Evolutionary conservation across 2,113 vertebrate genomes (phyloP).

Genomic region (Chascanopsetta lugubris): DNA sequence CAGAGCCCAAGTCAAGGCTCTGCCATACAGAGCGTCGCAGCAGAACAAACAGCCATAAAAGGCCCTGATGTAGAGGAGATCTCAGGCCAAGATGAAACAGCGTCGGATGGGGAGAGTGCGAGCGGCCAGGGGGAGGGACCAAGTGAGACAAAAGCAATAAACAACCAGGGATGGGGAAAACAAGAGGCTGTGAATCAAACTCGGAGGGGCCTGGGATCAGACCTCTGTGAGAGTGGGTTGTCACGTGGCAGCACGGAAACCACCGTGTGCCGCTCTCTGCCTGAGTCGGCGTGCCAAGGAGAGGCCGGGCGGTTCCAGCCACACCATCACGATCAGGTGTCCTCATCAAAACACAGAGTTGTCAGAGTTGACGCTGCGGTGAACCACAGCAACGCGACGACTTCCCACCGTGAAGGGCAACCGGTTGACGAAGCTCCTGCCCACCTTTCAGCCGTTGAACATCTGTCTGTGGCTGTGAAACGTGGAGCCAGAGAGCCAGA

Average conservation of each 20-base stretch:
- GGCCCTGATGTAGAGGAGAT: slow-evolving; percentile 49
- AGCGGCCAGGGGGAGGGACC: slow-evolving; percentile 34
- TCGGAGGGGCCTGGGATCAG: slow-evolving; percentile 14
- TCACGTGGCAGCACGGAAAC: slow-evolving; percentile 13
- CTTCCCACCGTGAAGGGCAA: slow-evolving; percentile 2
- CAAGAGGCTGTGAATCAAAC: slow-evolving; percentile 31
- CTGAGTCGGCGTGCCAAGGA: slow-evolving; percentile 4
- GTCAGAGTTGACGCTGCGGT: slow-evolving; percentile 3
- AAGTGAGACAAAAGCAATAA: slow-evolving; percentile 26
- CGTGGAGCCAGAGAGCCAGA: slow-evolving; percentile 38
- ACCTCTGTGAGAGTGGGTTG: slow-evolving; percentile 10
- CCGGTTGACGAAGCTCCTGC: slow-evolving; percentile 8
- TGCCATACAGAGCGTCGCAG: slow-evolving; percentile 45
- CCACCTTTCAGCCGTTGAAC: slow-evolving; percentile 18
- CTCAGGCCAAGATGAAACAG: slow-evolving; percentile 43
- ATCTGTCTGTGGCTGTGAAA: slow-evolving; percentile 27
- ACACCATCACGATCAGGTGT: slow-evolving; percentile 1
- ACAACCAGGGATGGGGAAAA: slow-evolving; percentile 39
- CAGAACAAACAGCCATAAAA: slow-evolving; percentile 51
- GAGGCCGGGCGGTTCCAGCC: background rate
- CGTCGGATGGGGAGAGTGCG: slow-evolving; percentile 43
- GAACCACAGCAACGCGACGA: background rate
- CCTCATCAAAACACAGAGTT: slow-evolving; percentile 12
- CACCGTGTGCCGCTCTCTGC: slow-evolving; percentile 20
- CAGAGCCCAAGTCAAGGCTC: slow-evolving; percentile 52